Base-by-base conservation (phyloP, 2,888 invertebrate genomes). In the Gandaritis pyraliata region DNA sequence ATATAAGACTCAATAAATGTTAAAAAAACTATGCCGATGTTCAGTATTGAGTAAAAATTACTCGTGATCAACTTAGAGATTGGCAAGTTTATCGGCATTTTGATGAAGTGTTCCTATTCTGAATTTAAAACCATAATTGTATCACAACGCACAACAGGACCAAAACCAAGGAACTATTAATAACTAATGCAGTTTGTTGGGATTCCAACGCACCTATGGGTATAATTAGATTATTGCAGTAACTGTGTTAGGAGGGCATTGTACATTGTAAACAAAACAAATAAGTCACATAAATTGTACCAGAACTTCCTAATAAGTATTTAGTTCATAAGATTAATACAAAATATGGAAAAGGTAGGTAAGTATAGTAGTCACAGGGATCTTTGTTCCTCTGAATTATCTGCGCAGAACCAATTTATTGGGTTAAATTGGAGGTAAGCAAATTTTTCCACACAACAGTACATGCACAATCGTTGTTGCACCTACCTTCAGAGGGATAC, bases 1-100 rank as follows among this genome's bases (percentile, higher is more conserved):
- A 83, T 65, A 59, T 84, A 83, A 0, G 81, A 76, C 66, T 86
- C 86, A 2, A 86, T 67, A 47, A 84, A 77, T 11, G 81, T 75
- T 43, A 83, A 72, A 6, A 84, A 29, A 29, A 83, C 70, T 13
- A 86, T 74, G 4, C 80, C 72, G 10, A 80, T 66, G 51, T 82
- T 81, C 3, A 80, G 23, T 47, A 78, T 48, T 5, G 71, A 69
- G 43, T 69, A 64, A 5, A 76, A 65, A 63, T 77, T 69, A 38
- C 69, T 71, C 0, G 74, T 65, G 16, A 82, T 68, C 62, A 77
- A 72, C 62, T 65, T 75, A 6, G 62, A 57, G 2, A 77, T 30
- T 0, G 30, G 30, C 16, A 53, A 59, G 30, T 65, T 60, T 1
- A 67, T 46, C 11, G 62, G 54, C 66, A 68, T 43, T 16, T 43